A percentile compares a stretch with the other conserved stretches of the same genome.
Evolutionary conservation across 2,113 vertebrate genomes (phyloP).

Genomic region (Apistogramma diplotaenia): DNA sequence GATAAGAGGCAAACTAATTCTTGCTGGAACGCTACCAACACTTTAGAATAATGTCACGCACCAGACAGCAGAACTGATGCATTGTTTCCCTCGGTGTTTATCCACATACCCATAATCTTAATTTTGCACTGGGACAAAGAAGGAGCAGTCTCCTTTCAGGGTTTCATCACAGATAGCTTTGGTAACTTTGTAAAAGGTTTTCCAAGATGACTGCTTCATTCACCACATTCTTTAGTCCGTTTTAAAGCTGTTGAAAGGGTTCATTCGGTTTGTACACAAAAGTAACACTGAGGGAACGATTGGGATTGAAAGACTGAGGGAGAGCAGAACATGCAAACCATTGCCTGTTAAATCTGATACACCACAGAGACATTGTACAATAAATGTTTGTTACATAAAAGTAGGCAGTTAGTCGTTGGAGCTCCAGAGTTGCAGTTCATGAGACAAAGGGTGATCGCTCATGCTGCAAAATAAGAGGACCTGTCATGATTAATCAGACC

Average conservation of each 20-base stretch:
- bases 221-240: not conserved
- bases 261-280: no score
- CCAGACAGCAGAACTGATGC: constrained; percentile 22
- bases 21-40: not conserved
- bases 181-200: not conserved
- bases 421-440: not conserved
- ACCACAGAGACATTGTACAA: not conserved
- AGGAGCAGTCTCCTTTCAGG: not conserved
- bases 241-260: not conserved
- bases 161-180: not conserved
- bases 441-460: not conserved
- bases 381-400: not conserved
- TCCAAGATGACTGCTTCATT: not conserved
- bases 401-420: not conserved
- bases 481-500: not conserved
- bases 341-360: not conserved
- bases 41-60: constrained; percentile 31
- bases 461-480: not conserved
- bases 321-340: not conserved
- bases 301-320: not conserved
- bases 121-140: not conserved
- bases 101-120: constrained; percentile 16
- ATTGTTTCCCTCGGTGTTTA: constrained; percentile 3
- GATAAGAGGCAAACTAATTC: constrained; percentile 37
- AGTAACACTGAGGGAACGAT: no score